Percentiles rank a stretch among this genome's conserved stretches.
phyloP scores from a whole-genome alignment of 2,888 invertebrate genomes.

The Dynastes tityus region DNA sequence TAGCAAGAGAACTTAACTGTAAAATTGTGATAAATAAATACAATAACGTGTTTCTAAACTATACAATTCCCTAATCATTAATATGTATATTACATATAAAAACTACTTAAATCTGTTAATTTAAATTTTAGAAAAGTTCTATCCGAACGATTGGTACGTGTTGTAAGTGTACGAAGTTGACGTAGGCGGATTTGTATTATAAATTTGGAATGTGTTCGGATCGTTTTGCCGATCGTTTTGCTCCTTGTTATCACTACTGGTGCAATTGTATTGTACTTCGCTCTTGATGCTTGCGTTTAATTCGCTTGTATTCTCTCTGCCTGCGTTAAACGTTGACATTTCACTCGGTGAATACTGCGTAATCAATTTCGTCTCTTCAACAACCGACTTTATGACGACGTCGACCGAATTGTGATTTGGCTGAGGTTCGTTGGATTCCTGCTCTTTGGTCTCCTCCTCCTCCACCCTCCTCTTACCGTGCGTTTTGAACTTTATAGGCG shows the following conservation, averaged over 20 bases:
- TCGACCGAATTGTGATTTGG: conserved; percentile 31
- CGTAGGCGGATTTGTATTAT: conserved; percentile 51
- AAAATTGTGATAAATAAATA: conserved; percentile 7
- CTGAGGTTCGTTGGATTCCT: conserved; percentile 9
- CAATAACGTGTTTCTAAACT: conserved; percentile 7
- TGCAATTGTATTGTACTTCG: conserved; percentile 55
- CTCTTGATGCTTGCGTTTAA: conserved; percentile 49
- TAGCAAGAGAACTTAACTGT: neutral
- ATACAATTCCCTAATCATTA: neutral
- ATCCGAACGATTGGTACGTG: conserved; percentile 57
- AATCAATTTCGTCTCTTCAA: conserved; percentile 63
- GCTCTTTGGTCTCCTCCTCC: conserved; percentile 50
- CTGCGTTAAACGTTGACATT: conserved; percentile 52
- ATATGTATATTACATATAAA: neutral
- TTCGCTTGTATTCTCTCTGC: conserved; percentile 39
- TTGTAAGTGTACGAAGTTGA: conserved; percentile 49
- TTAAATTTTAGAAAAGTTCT: conserved; percentile 17
- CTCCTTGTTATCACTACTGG: conserved; percentile 50
- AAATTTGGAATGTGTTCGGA: conserved; percentile 48
- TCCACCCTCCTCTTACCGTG: conserved; percentile 61
- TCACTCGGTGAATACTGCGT: conserved; percentile 61
- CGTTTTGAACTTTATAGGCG: conserved; percentile 68
- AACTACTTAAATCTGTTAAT: conserved; percentile 6
- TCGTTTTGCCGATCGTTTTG: conserved; percentile 49
- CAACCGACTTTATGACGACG: conserved; percentile 59